Evolutionary conservation across 2,888 invertebrate genomes (phyloP).

Genomic region (Bombylius discolor): DNA sequence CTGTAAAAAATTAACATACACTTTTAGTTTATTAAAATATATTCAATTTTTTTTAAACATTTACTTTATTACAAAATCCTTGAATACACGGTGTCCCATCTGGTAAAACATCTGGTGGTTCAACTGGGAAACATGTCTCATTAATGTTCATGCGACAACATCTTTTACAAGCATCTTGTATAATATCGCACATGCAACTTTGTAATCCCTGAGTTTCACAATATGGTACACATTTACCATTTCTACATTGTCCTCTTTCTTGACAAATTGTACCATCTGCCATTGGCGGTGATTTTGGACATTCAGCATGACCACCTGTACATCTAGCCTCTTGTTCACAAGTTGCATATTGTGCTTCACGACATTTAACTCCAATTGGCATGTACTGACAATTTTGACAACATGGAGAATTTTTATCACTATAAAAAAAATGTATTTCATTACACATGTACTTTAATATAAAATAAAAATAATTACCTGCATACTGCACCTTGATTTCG

Average conservation of each 20-base stretch:
- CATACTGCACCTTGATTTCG: slow-evolving; percentile 76
- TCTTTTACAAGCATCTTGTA: slow-evolving; percentile 76
- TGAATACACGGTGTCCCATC: slow-evolving; percentile 94
- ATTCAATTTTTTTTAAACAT: not conserved
- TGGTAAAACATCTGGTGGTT: slow-evolving; percentile 74
- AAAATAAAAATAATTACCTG: slow-evolving; percentile 42
- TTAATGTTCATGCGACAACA: slow-evolving; percentile 87
- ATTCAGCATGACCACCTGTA: slow-evolving; percentile 67
- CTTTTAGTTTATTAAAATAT: not conserved
- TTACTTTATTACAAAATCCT: slow-evolving; percentile 88
- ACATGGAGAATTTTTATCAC: slow-evolving; percentile 93
- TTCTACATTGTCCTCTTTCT: slow-evolving; percentile 79
- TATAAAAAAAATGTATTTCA: slow-evolving; percentile 26
- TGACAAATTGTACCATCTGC: slow-evolving; percentile 63
- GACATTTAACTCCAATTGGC: slow-evolving; percentile 67
- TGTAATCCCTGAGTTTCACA: slow-evolving; percentile 87
- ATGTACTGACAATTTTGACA: slow-evolving; percentile 86
- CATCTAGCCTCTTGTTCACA: slow-evolving; percentile 87
- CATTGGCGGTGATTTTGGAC: slow-evolving; percentile 69
- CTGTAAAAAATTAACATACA: slow-evolving; percentile 38
- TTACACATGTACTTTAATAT: not conserved
- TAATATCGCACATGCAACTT: slow-evolving; percentile 93
- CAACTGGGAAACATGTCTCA: slow-evolving; percentile 82
- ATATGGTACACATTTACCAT: slow-evolving; percentile 86
- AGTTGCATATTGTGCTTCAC: slow-evolving; percentile 80